A percentile compares a stretch with the other conserved stretches of the same genome.
These are phyloP conservation scores for Myotis lucifugus DNA, from an alignment of 2,113 vertebrate species.

Conservation along the genomic window DNA sequence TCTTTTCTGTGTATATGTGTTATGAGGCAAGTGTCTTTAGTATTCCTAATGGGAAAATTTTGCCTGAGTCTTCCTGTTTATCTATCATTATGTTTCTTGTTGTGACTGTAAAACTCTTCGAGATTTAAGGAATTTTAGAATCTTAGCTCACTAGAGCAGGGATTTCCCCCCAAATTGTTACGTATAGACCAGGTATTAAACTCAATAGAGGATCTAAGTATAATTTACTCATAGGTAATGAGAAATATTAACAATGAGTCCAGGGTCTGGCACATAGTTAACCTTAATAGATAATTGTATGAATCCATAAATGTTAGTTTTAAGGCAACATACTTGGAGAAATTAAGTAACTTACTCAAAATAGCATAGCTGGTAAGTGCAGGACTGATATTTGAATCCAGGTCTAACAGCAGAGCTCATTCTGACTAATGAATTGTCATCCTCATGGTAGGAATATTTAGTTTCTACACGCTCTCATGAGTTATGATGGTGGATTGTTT, in stretches of 20 bases:
- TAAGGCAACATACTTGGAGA: not conserved
- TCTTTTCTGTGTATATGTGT: constrained; percentile 94
- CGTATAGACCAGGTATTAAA: not conserved
- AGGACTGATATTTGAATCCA: not conserved
- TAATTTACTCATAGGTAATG: not conserved
- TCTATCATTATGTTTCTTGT: constrained; percentile 24
- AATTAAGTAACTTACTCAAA: not conserved
- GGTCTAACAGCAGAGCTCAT: not conserved
- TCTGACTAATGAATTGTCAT: not conserved
- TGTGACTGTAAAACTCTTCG: not conserved
- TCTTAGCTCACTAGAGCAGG: not conserved
- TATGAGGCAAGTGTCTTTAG: constrained; percentile 92
- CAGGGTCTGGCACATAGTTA: not conserved
- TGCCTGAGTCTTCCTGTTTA: not conserved
- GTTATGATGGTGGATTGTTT: not conserved
- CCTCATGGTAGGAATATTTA: not conserved
- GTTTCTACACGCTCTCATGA: not conserved
- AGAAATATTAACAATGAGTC: not conserved
- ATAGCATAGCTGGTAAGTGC: not conserved
- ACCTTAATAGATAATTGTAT: not conserved
- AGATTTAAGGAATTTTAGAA: constrained; percentile 48
- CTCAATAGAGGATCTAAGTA: not conserved
- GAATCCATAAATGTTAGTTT: constrained; percentile 16
- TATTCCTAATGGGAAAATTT: constrained; percentile 62
- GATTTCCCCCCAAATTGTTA: not conserved